phyloP scores from a whole-genome alignment of 2,113 vertebrate genomes.

The Cynoglossus semilaevis region DNA sequence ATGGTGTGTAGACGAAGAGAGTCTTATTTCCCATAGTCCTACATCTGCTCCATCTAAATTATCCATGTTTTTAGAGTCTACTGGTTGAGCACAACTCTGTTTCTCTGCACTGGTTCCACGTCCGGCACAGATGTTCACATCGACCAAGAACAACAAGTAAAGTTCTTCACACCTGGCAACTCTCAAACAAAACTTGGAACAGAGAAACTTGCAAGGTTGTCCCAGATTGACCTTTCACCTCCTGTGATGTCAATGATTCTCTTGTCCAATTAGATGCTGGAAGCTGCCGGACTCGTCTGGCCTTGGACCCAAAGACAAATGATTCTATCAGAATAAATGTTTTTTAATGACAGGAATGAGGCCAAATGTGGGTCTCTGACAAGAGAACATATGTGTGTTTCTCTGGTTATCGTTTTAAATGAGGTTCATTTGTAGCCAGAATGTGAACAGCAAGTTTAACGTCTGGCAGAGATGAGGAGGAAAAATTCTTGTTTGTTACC shows the following conservation, averaged over 20 bases:
- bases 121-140: slow-evolving; percentile 74
- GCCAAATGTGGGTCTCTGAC: slow-evolving; percentile 72
- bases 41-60: slow-evolving; percentile 42
- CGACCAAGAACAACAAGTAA: slow-evolving; percentile 75
- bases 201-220: slow-evolving; percentile 71
- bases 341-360: slow-evolving; percentile 89
- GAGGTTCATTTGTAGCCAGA: slow-evolving; percentile 88
- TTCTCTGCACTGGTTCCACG: slow-evolving; percentile 54
- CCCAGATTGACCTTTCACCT: slow-evolving; percentile 77
- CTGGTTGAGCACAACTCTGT: slow-evolving; percentile 50
- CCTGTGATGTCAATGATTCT: slow-evolving; percentile 76
- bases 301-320: slow-evolving; percentile 92
- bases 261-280: slow-evolving; percentile 78
- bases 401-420: slow-evolving; percentile 88
- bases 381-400: slow-evolving; percentile 87
- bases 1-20: slow-evolving; percentile 15
- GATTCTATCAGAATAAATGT: slow-evolving; percentile 93
- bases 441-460: slow-evolving; percentile 63
- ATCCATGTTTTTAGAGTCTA: slow-evolving; percentile 52
- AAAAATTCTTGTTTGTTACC: slow-evolving; percentile 63
- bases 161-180: slow-evolving; percentile 77
- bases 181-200: slow-evolving; percentile 78
- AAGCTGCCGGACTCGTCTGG: slow-evolving; percentile 81
- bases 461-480: slow-evolving; percentile 39
- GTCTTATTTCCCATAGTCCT: slow-evolving; percentile 27